A percentile compares a stretch with the other conserved stretches of the same genome.
These are phyloP conservation scores for Hypotaenidia philippensis DNA, from an alignment of 2,797 vertebrate genomes.

Conservation along the genomic window DNA sequence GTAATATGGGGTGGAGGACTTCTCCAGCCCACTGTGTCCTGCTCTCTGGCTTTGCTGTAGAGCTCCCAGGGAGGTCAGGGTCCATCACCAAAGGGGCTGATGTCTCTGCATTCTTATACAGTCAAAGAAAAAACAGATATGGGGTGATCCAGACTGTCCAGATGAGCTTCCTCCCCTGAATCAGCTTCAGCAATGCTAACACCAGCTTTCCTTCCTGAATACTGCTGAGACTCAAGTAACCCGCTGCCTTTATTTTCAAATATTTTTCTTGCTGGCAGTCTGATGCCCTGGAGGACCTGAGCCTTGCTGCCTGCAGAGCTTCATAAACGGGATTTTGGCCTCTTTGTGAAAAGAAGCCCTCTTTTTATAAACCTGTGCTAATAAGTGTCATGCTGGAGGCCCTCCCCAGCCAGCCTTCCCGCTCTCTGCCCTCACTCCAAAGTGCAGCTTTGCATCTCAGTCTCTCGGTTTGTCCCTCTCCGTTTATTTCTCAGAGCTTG, in stretches of 20 bases:
- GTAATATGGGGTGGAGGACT: background rate
- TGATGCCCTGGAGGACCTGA: background rate
- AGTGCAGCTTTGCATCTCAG: background rate
- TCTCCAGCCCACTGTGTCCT: background rate
- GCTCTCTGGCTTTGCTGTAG: background rate
- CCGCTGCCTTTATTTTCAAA: background rate
- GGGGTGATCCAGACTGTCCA: background rate
- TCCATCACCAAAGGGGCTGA: background rate
- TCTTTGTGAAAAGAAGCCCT: background rate
- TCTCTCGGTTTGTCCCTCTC: background rate
- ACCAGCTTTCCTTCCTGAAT: background rate
- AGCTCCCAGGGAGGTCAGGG: background rate
- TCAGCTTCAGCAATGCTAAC: background rate
- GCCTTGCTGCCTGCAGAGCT: background rate
- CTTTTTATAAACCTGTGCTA: background rate
- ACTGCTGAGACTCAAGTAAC: background rate
- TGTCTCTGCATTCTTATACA: background rate
- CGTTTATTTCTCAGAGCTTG: background rate
- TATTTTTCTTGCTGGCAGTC: background rate
- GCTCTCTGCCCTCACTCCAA: background rate
- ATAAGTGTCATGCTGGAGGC: background rate
- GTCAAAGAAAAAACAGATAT: background rate
- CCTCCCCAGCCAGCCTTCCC: background rate
- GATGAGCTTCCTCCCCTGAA: background rate
- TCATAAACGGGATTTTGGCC: background rate